Evolutionary conservation across 1,140 invertebrate genomes (phyloP).

Genomic region (Heterodera carotae): DNA sequence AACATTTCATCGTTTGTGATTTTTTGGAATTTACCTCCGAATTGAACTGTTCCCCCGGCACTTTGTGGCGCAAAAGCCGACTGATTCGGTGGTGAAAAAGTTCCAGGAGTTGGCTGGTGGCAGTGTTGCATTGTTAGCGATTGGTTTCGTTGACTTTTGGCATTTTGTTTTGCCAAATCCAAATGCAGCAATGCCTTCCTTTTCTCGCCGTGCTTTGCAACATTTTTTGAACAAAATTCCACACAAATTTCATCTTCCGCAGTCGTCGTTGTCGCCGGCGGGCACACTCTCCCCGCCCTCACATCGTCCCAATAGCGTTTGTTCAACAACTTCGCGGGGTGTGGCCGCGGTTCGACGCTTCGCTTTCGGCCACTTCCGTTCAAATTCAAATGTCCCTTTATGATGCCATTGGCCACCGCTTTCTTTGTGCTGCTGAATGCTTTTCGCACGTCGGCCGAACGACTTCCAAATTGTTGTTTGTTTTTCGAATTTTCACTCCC

Average conservation of each 20-base stretch:
- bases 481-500: not conserved
- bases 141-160: not conserved
- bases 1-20: too few relatives aligned
- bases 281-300: constrained; percentile 4
- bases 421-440: not conserved
- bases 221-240: not conserved
- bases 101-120: not conserved
- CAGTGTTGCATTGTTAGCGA: not conserved
- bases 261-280: not conserved
- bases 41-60: not conserved
- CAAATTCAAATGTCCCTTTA: constrained; percentile 5
- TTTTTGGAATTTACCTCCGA: not conserved
- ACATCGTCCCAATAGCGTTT: constrained; percentile 19
- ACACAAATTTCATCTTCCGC: not conserved
- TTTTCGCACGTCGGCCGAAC: not conserved
- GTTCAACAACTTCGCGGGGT: constrained; percentile 7
- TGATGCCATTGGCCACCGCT: not conserved
- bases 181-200: not conserved
- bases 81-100: not conserved
- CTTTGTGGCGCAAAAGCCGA: not conserved
- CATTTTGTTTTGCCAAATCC: not conserved
- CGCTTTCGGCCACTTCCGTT: constrained; percentile 7
- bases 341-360: not conserved
- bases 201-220: not conserved
- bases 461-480: not conserved